These are phyloP conservation scores for Kryphioiulus occultus DNA, from an alignment of 2,888 invertebrate species.

Conservation along the genomic window DNA sequence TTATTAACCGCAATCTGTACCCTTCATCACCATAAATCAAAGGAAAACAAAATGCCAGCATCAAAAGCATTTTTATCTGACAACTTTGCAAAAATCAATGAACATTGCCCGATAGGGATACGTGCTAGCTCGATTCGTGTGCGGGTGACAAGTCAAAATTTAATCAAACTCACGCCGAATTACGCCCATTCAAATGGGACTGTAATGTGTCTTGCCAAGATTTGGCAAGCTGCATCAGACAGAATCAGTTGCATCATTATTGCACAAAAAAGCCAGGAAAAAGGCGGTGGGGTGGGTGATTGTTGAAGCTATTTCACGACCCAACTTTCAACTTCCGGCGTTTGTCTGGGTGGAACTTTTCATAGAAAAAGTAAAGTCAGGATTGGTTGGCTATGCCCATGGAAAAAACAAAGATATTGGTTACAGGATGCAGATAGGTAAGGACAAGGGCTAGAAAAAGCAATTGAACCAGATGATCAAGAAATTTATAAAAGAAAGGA, in stretches of 20 bases:
- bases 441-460: too few relatives aligned
- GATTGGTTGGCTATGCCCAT: background rate
- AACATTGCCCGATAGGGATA: slow-evolving; percentile 20
- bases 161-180: slow-evolving; percentile 32
- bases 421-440: too few relatives aligned
- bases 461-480: too few relatives aligned
- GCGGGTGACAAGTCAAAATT: slow-evolving; percentile 38
- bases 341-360: too few relatives aligned
- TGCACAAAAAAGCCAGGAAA: background rate
- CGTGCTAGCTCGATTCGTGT: background rate
- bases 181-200: slow-evolving; percentile 22
- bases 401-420: background rate
- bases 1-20: slow-evolving; percentile 37
- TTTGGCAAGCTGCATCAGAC: background rate
- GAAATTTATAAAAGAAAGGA: too few relatives aligned
- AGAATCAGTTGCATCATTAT: slow-evolving; percentile 15
- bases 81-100: slow-evolving; percentile 32
- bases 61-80: slow-evolving; percentile 45
- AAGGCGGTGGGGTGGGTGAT: background rate
- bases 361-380: background rate
- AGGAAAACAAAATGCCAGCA: slow-evolving; percentile 41
- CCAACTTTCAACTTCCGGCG: too few relatives aligned
- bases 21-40: slow-evolving; percentile 47
- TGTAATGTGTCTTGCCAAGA: slow-evolving; percentile 21
- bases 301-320: too few relatives aligned